phyloP scores from a whole-genome alignment of 2,888 invertebrate genomes.

The Lepas anatifera region DNA sequence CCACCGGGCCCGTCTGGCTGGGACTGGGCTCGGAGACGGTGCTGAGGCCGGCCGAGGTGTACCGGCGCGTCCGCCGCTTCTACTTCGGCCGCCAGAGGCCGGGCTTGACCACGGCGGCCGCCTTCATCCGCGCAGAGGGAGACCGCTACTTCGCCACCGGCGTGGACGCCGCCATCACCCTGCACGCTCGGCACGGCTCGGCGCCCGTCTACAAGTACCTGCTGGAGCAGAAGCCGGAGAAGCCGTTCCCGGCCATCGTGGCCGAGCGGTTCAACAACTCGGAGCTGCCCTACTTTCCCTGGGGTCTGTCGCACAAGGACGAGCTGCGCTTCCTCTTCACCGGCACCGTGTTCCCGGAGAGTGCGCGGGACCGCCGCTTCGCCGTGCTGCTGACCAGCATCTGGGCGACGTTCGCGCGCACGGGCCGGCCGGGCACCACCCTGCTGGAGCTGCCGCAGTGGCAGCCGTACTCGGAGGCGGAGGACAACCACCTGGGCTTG shows the following conservation, averaged over 20 bases:
- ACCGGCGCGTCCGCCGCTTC: not conserved
- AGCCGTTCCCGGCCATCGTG: not conserved
- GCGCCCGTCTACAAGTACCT: constrained; percentile 13
- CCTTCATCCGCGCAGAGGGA: constrained; percentile 6
- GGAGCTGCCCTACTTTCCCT: constrained; percentile 1
- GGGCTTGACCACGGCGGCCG: not conserved
- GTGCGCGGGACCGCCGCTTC: not conserved
- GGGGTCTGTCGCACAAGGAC: constrained; percentile 3
- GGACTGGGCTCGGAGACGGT: not conserved
- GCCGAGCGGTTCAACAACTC: not conserved
- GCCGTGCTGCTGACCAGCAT: not conserved
- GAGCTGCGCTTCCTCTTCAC: constrained; percentile 11
- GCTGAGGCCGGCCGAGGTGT: not conserved
- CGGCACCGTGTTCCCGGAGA: not conserved
- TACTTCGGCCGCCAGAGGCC: not conserved
- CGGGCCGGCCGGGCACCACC: not conserved
- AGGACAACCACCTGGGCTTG: not conserved
- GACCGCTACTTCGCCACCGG: constrained; percentile 6
- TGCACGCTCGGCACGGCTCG: not conserved
- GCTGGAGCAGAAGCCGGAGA: not conserved
- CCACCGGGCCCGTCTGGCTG: constrained; percentile 6
- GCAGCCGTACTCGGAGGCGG: not conserved
- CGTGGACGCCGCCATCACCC: not conserved
- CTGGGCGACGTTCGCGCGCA: not conserved
- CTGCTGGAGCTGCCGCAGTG: not conserved